Evolutionary conservation across 2,113 vertebrate species (phyloP).

Genomic region (Phyllopteryx taeniolatus): DNA sequence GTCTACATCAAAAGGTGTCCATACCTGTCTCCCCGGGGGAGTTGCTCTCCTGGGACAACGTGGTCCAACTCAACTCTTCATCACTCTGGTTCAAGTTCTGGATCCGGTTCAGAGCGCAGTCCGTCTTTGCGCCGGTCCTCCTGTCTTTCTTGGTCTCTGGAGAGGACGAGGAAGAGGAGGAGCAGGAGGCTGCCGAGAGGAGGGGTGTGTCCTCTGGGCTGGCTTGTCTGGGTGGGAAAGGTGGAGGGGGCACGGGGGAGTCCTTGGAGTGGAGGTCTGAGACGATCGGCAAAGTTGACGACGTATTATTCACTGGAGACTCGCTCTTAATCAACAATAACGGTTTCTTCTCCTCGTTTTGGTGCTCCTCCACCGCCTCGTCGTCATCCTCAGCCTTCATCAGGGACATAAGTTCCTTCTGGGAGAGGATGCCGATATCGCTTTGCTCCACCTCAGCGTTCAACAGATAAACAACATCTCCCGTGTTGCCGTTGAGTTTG

Average conservation of each 20-base stretch:
- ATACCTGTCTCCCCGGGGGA: slow-evolving; percentile 90
- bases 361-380: slow-evolving; percentile 28
- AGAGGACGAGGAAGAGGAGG: slow-evolving; percentile 81
- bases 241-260: slow-evolving; percentile 54
- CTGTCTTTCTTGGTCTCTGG: slow-evolving; percentile 95
- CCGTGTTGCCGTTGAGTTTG: slow-evolving; percentile 41
- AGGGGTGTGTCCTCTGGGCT: slow-evolving; percentile 84
- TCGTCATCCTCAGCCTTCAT: slow-evolving; percentile 55
- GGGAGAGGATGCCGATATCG: slow-evolving; percentile 67
- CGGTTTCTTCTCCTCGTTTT: slow-evolving; percentile 52
- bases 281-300: slow-evolving; percentile 45
- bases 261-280: slow-evolving; percentile 56
- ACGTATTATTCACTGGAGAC: slow-evolving; percentile 18
- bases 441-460: slow-evolving; percentile 57
- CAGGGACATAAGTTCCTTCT: slow-evolving; percentile 57
- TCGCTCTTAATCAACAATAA: slow-evolving; percentile 43
- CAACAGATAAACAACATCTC: slow-evolving; percentile 34
- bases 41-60: slow-evolving; percentile 91
- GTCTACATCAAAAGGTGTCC: background rate
- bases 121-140: slow-evolving; percentile 91
- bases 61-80: slow-evolving; percentile 97
- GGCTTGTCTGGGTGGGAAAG: slow-evolving; percentile 68
- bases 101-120: slow-evolving; percentile 92
- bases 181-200: slow-evolving; percentile 74
- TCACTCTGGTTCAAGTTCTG: slow-evolving; percentile 94